These are phyloP conservation scores for Onychomys leucogaster DNA, from an alignment of 2,797 vertebrate genomes.

Conservation along the genomic window DNA sequence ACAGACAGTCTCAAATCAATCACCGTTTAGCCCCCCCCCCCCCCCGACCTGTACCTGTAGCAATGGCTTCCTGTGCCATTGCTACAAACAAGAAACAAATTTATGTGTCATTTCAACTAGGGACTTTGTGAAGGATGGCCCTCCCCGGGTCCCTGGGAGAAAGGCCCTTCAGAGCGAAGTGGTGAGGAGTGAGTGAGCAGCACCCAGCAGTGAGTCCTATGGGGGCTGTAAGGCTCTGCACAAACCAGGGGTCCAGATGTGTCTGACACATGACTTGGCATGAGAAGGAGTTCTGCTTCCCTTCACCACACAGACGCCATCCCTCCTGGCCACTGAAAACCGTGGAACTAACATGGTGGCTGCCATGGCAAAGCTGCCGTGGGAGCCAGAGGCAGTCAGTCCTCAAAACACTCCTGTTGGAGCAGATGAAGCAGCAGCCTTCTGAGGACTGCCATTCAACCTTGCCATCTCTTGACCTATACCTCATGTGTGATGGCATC, in stretches of 20 bases:
- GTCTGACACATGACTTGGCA: neutral
- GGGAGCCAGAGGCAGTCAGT: neutral
- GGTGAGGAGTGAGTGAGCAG: neutral
- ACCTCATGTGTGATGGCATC: neutral
- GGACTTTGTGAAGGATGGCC: too few relatives aligned
- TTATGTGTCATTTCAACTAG: neutral
- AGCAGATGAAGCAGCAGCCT: slow-evolving; percentile 66
- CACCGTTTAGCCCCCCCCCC: neutral
- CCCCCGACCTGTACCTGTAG: neutral
- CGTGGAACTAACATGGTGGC: neutral
- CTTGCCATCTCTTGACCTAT: neutral
- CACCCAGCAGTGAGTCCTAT: neutral
- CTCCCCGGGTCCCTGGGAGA: neutral
- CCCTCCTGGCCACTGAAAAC: neutral
- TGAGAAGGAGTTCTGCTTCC: neutral
- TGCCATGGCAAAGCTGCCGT: neutral
- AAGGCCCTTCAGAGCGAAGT: neutral
- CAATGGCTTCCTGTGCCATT: neutral
- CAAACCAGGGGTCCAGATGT: neutral
- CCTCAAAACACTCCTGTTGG: slow-evolving; percentile 55
- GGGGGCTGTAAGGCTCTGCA: neutral
- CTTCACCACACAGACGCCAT: neutral
- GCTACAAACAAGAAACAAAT: neutral
- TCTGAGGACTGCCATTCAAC: neutral
- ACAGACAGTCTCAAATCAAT: neutral